Evolutionary conservation across 2,797 vertebrate genomes (phyloP).

Genomic region (Falco rusticolus): DNA sequence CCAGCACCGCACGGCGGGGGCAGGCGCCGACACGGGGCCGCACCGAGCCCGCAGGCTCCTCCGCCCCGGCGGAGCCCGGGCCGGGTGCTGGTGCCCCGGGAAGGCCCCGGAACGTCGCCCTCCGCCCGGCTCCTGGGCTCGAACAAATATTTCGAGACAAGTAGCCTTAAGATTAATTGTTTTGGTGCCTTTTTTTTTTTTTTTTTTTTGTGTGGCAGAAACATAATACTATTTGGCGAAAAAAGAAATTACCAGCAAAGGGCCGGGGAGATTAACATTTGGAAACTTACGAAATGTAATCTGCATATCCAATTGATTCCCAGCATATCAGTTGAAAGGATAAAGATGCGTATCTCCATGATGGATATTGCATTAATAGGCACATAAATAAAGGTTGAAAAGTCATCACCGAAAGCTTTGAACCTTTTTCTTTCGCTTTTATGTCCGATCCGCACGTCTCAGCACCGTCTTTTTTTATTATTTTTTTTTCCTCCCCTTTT

Average conservation of each 20-base stretch:
- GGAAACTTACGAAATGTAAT: conserved; percentile 88
- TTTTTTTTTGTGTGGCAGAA: conserved; percentile 53
- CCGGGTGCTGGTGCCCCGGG: accelerated
- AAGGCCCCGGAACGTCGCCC: background rate
- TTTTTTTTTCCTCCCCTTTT: accelerated
- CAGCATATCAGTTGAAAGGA: conserved; percentile 87
- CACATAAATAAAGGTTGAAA: conserved; percentile 83
- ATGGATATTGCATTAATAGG: conserved; percentile 91
- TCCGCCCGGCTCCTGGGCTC: background rate
- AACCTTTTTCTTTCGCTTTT: conserved; percentile 65
- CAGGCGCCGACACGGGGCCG: background rate
- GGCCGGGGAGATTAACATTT: conserved; percentile 80
- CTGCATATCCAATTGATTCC: conserved; percentile 95
- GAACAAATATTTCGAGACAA: conserved; percentile 48
- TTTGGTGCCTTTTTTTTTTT: background rate
- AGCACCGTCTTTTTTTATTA: background rate
- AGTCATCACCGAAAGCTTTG: conserved; percentile 80
- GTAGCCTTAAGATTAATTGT: conserved; percentile 72
- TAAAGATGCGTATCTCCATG: conserved; percentile 84
- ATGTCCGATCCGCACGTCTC: background rate
- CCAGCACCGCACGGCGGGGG: background rate
- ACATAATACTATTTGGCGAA: conserved; percentile 80
- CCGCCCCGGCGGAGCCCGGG: background rate
- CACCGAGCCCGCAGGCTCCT: background rate
- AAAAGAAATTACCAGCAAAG: conserved; percentile 73